These are phyloP conservation scores for Naso thynnoides DNA, from an alignment of 2,797 vertebrate species.

Conservation along the genomic window DNA sequence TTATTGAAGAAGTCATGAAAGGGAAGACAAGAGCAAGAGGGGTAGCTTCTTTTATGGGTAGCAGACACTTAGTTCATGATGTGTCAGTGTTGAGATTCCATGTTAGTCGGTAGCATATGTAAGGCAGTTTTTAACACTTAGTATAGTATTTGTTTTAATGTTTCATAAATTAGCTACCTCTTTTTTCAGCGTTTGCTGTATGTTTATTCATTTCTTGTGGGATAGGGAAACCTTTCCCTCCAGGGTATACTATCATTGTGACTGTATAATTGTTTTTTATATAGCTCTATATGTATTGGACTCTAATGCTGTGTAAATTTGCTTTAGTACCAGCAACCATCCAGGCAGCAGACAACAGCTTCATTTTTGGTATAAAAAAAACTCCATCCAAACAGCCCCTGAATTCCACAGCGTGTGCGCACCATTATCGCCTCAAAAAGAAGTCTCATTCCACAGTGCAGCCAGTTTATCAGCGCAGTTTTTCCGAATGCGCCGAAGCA, in stretches of 20 bases:
- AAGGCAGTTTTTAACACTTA: constrained; percentile 49
- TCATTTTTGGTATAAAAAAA: constrained; percentile 14
- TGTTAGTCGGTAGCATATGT: constrained; percentile 47
- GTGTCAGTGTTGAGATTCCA: constrained; percentile 39
- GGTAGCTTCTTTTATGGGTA: constrained; percentile 31
- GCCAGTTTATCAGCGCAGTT: constrained; percentile 37
- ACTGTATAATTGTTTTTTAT: constrained; percentile 34
- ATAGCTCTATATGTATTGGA: constrained; percentile 44
- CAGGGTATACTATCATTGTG: constrained; percentile 42
- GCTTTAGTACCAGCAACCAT: not conserved
- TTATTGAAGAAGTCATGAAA: constrained; percentile 17
- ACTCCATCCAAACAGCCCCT: not conserved
- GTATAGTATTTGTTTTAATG: constrained; percentile 49
- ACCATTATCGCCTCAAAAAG: constrained; percentile 18
- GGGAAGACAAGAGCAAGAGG: constrained; percentile 10
- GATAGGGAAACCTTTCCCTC: constrained; percentile 17
- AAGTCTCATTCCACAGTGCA: constrained; percentile 45
- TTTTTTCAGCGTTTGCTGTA: constrained; percentile 35
- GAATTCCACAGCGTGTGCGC: not conserved
- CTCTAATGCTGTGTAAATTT: constrained; percentile 25
- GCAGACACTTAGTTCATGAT: constrained; percentile 34
- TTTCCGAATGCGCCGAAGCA: constrained; percentile 31
- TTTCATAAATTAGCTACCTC: constrained; percentile 77
- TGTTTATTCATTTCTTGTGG: constrained; percentile 41
- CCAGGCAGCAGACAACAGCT: constrained; percentile 16